Evolutionary conservation across 2,797 vertebrate species (phyloP), one percentile per base, ranked within the genome.

Genomic region (Hoplostethus atlanticus): DNA sequence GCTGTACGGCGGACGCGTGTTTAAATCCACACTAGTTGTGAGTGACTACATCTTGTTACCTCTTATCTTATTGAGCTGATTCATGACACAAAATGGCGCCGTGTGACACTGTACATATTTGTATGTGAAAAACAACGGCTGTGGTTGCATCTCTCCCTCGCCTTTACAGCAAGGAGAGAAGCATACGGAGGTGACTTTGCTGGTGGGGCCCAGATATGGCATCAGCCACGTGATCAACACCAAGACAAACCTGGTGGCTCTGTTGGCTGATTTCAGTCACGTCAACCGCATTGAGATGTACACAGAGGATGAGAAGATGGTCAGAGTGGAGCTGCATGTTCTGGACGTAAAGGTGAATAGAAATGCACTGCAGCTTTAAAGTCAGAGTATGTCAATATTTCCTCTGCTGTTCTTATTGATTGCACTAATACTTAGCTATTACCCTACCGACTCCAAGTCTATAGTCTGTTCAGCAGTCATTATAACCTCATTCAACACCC

Each of bases 171-270:
- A 99, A 94, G 97, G 96, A 25, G 98, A 99, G 92, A 99, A 99
- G 71, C 96, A 96, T 83, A 98, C 97, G 0, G 98, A 99, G 82
- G 98, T 99, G 79, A 99, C 98, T 42, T 90, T 99, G 70, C 90
- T 99, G 74, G 97, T 99, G 54, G 98, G 98, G n/a, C 98, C 98
- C 0, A 95, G 96, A 42, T 99, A 99, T 0, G 98, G 98, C 60
- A 99, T 99, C 90, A 99, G 98, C 77, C 98, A 99, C 3, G 98
- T 99, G 73, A 99, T 99, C 77, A 99, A 99, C 93, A 97, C 97
- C 88, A 99, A 99, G 94, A 99, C 98, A 68, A 99, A 98, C 72
- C 94, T 99, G 76, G 97, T 99, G 82, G 97, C 98, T 10, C 96
- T 99, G 25, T 94, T 99, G 85, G 98, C 98, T 1, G 98, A 99